Base-by-base conservation (phyloP, 1,140 invertebrate genomes). In the Gonioctena quinquepunctata region DNA sequence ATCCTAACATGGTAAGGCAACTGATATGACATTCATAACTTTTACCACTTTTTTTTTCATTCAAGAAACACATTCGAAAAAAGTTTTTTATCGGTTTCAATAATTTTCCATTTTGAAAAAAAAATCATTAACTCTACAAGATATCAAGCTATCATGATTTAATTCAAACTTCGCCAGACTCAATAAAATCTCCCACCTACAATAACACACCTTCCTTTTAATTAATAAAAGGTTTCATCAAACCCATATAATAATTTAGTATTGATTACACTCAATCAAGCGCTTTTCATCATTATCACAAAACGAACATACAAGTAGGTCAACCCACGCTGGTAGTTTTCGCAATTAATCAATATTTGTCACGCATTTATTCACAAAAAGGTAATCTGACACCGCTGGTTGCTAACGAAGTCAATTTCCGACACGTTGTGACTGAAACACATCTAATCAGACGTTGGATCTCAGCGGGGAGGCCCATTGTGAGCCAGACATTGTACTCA, bases 261-360 rank as follows among this genome's bases (percentile, higher is more conserved):
- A n/a, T 42, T n/a, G 16, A 42, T 42, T 42, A 42, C 16, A 42
- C 33, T 42, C 33, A n/a, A 42, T 42, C 33, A 42, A 13, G 3
- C 13, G 33, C 33, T n/a, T 42, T 42, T 42, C 33, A 42, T n/a
- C 13, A 28, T 5, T 28, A 28, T 7, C 27, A 42, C 33, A 42
- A 42, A 42, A 42, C 33, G 33, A 13, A n/a, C 33, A 42, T 11
- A 42, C 33, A 42, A 42, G 11, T 42, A 42, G 33, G 33, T 42
- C 19, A 42, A 42, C 33, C 33, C 33, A 42, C 33, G 13, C 23
- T 61, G 25, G 2, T 16, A 16, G 19, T 16, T 42, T 18, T 61
- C 27, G 59, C 59, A 22, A 63, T 63, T 63, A 63, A 50, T 63
- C 61, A 63, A 63, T 63, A 63, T 63, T 63, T 63, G 61, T 63